Evolutionary conservation across 1,140 invertebrate species (phyloP).

Genomic region (Tetramorium alpestre): DNA sequence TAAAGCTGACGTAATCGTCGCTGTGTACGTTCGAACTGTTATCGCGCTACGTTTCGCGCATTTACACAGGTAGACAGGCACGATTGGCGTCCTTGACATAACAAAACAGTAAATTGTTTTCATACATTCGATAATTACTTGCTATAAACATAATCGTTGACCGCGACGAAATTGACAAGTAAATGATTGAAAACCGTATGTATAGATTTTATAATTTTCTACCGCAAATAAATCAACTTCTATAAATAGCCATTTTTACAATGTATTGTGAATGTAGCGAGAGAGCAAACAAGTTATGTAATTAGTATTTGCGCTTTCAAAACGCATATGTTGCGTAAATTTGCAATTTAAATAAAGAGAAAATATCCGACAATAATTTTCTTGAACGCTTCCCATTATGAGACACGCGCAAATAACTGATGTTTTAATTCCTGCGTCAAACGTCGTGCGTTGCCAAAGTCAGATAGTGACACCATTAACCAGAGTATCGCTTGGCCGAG

Average conservation of each 20-base stretch:
- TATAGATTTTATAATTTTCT: neutral
- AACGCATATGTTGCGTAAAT: neutral
- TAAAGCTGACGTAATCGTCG: conserved; percentile 71
- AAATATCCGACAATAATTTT: neutral
- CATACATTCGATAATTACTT: neutral
- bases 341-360: conserved; percentile 13
- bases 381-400: neutral
- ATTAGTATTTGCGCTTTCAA: neutral
- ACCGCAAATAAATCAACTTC: neutral
- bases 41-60: conserved; percentile 46
- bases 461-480: conserved; percentile 34
- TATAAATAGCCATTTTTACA: neutral
- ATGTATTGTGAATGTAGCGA: neutral
- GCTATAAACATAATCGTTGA: neutral
- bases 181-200: neutral
- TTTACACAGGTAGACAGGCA: conserved; percentile 58
- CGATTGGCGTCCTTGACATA: conserved; percentile 11
- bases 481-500: conserved; percentile 53
- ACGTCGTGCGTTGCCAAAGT: neutral
- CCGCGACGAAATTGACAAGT: neutral
- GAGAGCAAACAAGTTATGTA: neutral
- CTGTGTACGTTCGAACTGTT: conserved; percentile 50
- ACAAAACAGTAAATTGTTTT: conserved; percentile 21
- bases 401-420: neutral
- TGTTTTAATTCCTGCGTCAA: neutral